A percentile compares a stretch with the other conserved stretches of the same genome.
Evolutionary conservation across 1,140 invertebrate genomes (phyloP).

Genomic region (Lepidurus packardi): DNA sequence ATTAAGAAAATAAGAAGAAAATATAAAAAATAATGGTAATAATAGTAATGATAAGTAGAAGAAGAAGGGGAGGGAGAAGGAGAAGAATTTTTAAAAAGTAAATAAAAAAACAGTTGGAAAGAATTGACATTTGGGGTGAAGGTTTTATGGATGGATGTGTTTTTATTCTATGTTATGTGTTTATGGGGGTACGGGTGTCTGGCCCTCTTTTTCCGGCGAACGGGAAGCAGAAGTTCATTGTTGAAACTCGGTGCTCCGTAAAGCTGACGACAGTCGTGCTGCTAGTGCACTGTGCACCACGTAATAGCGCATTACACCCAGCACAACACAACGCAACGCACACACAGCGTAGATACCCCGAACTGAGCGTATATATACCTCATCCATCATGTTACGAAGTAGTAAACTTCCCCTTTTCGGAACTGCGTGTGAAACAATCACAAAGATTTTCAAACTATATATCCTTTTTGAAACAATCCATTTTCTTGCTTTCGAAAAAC

Average conservation of each 20-base stretch:
- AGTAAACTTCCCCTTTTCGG: not conserved
- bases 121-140: too few species aligned
- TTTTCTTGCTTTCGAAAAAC: too few species aligned
- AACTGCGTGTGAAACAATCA: not conserved
- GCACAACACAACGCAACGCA: not conserved
- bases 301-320: too few species aligned
- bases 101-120: too few species aligned
- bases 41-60: too few species aligned
- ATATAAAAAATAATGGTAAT: too few species aligned
- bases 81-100: too few species aligned
- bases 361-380: not conserved
- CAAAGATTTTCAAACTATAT: not conserved
- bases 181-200: not conserved
- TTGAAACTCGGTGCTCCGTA: slow-evolving; percentile 4
- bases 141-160: too few species aligned
- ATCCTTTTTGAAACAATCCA: not conserved
- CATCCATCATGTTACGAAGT: not conserved
- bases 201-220: not conserved
- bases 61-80: too few species aligned
- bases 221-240: not conserved
- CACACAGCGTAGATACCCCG: not conserved
- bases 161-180: not conserved
- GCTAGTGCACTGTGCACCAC: not conserved
- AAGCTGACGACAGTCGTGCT: not conserved
- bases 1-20: too few species aligned